Evolutionary conservation across 2,888 invertebrate species (phyloP), one percentile per base, ranked within the genome.

Genomic region (Laspeyria flexula): DNA sequence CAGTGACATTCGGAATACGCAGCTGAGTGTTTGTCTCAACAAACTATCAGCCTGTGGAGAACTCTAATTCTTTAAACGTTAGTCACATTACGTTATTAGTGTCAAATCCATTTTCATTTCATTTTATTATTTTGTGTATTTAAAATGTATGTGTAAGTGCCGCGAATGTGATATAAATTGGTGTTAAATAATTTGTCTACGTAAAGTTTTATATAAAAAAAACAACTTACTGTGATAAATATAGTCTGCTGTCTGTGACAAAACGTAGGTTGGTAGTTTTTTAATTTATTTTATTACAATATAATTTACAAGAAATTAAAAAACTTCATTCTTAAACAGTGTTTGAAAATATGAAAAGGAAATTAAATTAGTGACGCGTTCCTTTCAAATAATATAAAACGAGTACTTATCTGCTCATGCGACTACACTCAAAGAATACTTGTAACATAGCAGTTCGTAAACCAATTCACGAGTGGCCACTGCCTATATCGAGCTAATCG

Each of bases 401-500:
- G 21, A 21, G 2, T 21, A 25, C 7, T 6, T 25, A 25, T 2
- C 7, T 25, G 25, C 7, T 7, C 25, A 25, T 25, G 11, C n/a
- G 31, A 25, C 40, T 23, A 16, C 23, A 27, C 38, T 15, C 43
- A 49, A 35, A 47, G 43, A 40, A 25, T 40, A 43, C 34, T 37
- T 40, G 40, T 27, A 37, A 37, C 30, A 43, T 43, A 30, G 11
- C 42, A 21, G 31, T 30, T 42, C 18, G 9, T 40, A 33, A 55
- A 45, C 41, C 37, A 51, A 57, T 50, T 45, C 47, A 34, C 43
- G 16, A 27, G 40, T 47, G n/a, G 10, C 12, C 11, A 29, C 35
- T 47, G 12, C 13, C 11, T 30, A 46, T 49, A 51, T 34, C 10
- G 37, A 34, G 25, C 27, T 52, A 44, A 50, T 45, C 45, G 59